Base-by-base conservation (phyloP, 2,113 vertebrate genomes). In the Callipepla californica region DNA sequence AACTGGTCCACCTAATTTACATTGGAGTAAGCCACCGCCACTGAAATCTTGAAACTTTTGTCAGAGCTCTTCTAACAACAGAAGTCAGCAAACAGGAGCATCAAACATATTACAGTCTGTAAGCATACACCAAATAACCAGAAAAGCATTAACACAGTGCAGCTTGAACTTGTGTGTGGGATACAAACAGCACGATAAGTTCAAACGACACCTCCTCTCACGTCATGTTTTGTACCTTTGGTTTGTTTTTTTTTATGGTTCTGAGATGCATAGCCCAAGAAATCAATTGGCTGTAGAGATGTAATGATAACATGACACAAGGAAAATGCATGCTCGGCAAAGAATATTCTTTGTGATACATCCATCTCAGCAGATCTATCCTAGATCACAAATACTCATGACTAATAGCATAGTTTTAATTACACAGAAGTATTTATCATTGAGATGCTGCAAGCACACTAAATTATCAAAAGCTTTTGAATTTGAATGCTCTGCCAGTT, bases 351-450 rank as follows among this genome's bases (percentile, higher is more conserved):
- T 88, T 82, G 74, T 67, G 80, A 86, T 80, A 77, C 28, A 48
- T 45, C 23, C 25, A 57, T 62, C 80, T 97, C 96, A 97, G 96
- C 96, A 97, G 96, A 96, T 97, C 78, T 5, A 0, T 53, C 44
- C 23, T 68, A 91, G 96, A 96, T 95, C 94, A 80, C 66, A 89
- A 67, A 47, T 91, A 83, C 67, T 85, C 47, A 26, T 92, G 75
- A 88, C 77, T 75, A 87, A 90, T 72, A 42, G 11, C 17, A 32
- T 30, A 6, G 23, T 58, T 91, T 82, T 70, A 66, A 83, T 91
- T 80, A 44, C 74, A 91, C 76, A 80, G 55, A 40, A 69, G 25
- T 30, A 62, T 23, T 83, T 78, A 55, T 14, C 78, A 51, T 63
- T 26, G 23, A 74, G 38, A 53, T 66, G 40, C n/a, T 91, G 89